These are phyloP conservation scores for Corythornis leucogaster DNA, from an alignment of 2,797 vertebrate genomes.

Conservation along the genomic window DNA sequence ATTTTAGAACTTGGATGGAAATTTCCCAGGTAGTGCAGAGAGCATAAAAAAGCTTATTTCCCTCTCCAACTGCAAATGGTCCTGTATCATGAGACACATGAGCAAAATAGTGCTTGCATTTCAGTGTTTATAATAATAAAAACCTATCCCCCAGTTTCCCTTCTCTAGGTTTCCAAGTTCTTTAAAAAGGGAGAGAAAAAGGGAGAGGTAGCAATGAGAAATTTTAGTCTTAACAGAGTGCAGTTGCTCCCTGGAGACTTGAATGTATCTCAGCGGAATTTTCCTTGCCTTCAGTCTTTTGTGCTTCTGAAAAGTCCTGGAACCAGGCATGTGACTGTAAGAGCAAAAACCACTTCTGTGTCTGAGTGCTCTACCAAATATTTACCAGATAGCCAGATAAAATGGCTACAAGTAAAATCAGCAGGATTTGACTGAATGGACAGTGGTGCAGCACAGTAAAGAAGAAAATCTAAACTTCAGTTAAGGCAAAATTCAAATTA, in stretches of 20 bases:
- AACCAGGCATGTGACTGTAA: slow-evolving; percentile 64
- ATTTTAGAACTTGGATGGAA: slow-evolving; percentile 49
- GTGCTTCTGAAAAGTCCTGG: slow-evolving; percentile 75
- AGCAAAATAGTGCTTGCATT: slow-evolving; percentile 13
- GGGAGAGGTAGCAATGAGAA: slow-evolving; percentile 21
- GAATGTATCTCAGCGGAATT: slow-evolving; percentile 78
- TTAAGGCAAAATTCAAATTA: slow-evolving; percentile 11
- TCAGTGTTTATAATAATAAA: background rate
- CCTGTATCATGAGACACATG: background rate
- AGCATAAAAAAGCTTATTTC: slow-evolving; percentile 20
- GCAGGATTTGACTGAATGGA: slow-evolving; percentile 55
- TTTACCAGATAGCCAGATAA: slow-evolving; percentile 62
- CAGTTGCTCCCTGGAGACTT: slow-evolving; percentile 76
- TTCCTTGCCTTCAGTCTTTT: slow-evolving; percentile 78
- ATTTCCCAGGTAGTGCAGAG: slow-evolving; percentile 26
- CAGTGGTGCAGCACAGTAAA: background rate
- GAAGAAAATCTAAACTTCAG: background rate
- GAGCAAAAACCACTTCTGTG: slow-evolving; percentile 42
- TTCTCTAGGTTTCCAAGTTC: background rate
- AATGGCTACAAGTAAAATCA: slow-evolving; percentile 52
- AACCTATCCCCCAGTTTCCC: background rate
- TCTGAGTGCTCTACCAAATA: slow-evolving; percentile 53
- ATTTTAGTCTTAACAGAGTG: slow-evolving; percentile 69
- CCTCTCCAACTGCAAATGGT: background rate
- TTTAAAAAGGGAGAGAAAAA: background rate